Evolutionary conservation across 1,140 invertebrate species (phyloP), one percentile per base, ranked within the genome.

Genomic region (Archivesica marissinica): DNA sequence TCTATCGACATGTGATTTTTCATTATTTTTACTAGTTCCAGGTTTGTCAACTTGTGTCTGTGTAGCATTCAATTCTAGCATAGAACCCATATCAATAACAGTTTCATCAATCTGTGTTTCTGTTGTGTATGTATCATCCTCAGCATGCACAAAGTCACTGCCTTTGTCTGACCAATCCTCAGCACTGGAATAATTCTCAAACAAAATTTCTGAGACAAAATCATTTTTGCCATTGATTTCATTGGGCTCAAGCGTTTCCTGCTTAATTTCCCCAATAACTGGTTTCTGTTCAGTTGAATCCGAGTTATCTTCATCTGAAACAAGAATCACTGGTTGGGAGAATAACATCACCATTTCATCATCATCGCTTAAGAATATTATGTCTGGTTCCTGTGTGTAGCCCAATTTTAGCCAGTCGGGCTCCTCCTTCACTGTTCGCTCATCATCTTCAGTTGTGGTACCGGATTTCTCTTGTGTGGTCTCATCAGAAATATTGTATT

Each of bases 331-430:
- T 15, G 79, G 79, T 28, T 81, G 79, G 11, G 79, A 81, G 9
- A 70, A 39, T 30, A 66, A 72, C 76, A 79, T 79, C 0, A 81
- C 59, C 28, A 81, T 38, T 0, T 50, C 50, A 54, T 81, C 66
- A 81, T 79, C 77, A 44, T 68, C 66, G 41, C 61, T 81, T 4
- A 81, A 35, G 25, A 70, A 81, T 47, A 81, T 72, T 23, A 52
- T 72, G 33, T 81, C 79, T 54, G 64, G 64, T 44, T 81, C 79
- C 64, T 81, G 79, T 17, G 79, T 81, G 47, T 81, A 81, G 30
- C 79, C 77, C 44, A 25, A 41, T 28, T 52, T 41, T 4, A 81
- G 35, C 66, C 64, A 81, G 4, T 50, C 66, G 25, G 79, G 79
- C 28, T 81, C 79, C 9, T 72, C 47, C 39, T 81, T 81, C 1